Percentiles rank a stretch among this genome's conserved stretches.
Evolutionary conservation across 2,888 invertebrate species (phyloP).

Genomic region (Sisyra terminalis): DNA sequence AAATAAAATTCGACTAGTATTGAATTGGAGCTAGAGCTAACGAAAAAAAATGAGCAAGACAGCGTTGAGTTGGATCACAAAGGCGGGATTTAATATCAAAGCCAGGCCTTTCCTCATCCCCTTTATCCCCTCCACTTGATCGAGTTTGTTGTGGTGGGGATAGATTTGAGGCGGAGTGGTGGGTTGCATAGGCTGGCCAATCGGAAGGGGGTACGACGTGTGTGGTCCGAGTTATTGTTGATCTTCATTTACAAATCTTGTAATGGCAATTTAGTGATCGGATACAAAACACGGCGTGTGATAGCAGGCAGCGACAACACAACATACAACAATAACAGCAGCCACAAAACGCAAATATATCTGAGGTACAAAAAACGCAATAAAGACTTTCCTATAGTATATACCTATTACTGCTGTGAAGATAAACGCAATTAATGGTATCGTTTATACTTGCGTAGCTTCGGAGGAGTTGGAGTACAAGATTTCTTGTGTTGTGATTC

Average conservation of each 20-base stretch:
- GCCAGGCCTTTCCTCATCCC: background rate
- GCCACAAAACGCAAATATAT: too few species aligned
- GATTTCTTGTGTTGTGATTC: background rate
- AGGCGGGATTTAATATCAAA: background rate
- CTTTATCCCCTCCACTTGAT: background rate
- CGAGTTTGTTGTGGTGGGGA: background rate
- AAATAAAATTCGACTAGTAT: too few species aligned
- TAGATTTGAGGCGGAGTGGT: background rate
- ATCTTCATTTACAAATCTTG: constrained; percentile 27
- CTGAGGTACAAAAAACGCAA: background rate
- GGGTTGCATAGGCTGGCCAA: constrained; percentile 17
- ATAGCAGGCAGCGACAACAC: background rate
- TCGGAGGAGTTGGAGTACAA: background rate
- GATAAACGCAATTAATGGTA: background rate
- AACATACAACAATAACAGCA: too few species aligned
- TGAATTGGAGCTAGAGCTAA: too few species aligned
- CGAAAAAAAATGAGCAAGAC: too few species aligned
- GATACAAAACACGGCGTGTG: constrained; percentile 5
- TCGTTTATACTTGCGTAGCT: background rate
- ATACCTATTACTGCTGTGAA: background rate
- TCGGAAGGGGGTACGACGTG: constrained; percentile 25
- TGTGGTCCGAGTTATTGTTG: constrained; percentile 24
- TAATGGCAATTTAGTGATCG: constrained; percentile 27
- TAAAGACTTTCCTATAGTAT: background rate
- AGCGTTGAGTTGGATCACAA: too few species aligned